Base-by-base conservation (phyloP, 1,140 invertebrate species). In the Lycorma delicatula region DNA sequence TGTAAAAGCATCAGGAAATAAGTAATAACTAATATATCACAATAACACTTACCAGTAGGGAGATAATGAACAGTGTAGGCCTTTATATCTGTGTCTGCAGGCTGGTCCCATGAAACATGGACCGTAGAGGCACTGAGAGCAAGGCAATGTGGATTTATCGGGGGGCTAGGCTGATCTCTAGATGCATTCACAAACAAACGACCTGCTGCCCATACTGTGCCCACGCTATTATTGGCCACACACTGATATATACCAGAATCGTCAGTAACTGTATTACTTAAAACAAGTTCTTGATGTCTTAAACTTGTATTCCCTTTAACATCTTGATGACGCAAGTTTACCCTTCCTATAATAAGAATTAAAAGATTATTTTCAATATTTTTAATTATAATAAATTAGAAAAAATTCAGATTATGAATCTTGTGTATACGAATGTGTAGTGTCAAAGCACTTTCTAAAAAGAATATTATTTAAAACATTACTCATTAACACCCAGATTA, bases 241-340 rank as follows among this genome's bases (percentile, higher is more conserved):
- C 87, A 90, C 68, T 90, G 86, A 69, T 90, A 90, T 52, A 87
- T 73, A 26, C 85, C 87, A 63, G 82, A 78, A 68, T 87, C 85
- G 11, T 77, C 71, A 16, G 75, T 75, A 27, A 87, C 77, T 22
- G 84, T 80, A 48, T 82, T 82, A 3, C 81, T 76, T 56, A 88
- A 79, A 16, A 81, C 76, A 46, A 87, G 68, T 63, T 78, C 75
- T 60, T 75, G 70, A 60, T 55, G 60, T 66, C 77, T 67, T 63
- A 76, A 66, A 70, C 82, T 75, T 64, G 82, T 67, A 66, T 79
- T 65, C 65, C 79, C 79, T 59, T 50, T 62, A 61, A 41, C n/a
- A n/a, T n/a, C n/a, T n/a, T n/a, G n/a, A n/a, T n/a, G n/a, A n/a
- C n/a, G n/a, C n/a, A n/a, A n/a, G n/a, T n/a, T n/a, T n/a, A n/a